Evolutionary conservation across 2,797 vertebrate species (phyloP).

Genomic region (Sparidentex hasta): DNA sequence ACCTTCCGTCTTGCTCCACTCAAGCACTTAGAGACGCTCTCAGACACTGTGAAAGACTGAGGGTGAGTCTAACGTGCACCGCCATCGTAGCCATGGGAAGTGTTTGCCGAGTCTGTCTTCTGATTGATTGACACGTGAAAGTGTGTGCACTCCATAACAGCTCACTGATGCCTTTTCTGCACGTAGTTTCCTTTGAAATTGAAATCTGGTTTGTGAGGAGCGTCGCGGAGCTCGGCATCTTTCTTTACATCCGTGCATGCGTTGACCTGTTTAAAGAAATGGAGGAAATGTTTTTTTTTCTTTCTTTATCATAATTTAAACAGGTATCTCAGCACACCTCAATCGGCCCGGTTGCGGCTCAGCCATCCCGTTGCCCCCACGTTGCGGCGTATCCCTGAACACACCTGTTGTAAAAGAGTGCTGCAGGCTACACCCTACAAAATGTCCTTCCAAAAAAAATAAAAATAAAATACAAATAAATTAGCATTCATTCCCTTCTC

Average conservation of each 20-base stretch:
- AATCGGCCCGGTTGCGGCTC: neutral
- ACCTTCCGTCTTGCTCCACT: neutral
- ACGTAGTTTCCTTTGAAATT: neutral
- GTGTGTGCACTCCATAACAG: neutral
- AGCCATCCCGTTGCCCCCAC: conserved; percentile 1
- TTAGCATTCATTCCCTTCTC: conserved; percentile 37
- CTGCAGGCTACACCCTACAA: neutral
- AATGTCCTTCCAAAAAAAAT: neutral
- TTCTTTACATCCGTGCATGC: neutral
- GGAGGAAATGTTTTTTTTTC: neutral
- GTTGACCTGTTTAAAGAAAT: conserved; percentile 27
- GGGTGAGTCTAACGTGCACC: neutral
- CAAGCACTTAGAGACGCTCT: neutral
- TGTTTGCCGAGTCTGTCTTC: neutral
- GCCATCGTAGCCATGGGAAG: neutral
- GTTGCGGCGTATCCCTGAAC: neutral
- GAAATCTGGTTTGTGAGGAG: conserved; percentile 5
- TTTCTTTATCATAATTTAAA: conserved; percentile 18
- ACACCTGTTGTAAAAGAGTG: neutral
- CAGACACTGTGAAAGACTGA: neutral
- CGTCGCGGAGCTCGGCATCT: neutral
- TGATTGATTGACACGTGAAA: neutral
- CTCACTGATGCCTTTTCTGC: conserved; percentile 2
- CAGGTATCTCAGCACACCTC: neutral
- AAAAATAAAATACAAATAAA: conserved; percentile 4